Conservation (phyloP, 2,888 invertebrate species). For the Agrilus cyanescens region DNA sequence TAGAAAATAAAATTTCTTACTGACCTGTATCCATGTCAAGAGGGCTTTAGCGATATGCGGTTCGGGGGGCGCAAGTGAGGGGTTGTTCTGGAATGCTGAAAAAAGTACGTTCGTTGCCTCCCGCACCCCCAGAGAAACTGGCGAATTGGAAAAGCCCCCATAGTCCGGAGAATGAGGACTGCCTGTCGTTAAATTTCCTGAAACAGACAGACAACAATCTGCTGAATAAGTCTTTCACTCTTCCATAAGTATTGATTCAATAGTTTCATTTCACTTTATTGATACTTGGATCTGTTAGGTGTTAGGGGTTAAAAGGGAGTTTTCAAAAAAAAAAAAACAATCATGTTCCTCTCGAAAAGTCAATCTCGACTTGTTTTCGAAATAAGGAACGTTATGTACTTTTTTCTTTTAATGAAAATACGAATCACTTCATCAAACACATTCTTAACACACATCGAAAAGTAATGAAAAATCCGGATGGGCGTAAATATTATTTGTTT, state of each 20-base stretch:
- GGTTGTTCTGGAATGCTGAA: slow-evolving; percentile 50
- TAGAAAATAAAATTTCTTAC: slow-evolving; percentile 3
- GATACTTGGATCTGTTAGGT: not conserved
- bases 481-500: too few relatives aligned
- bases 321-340: too few relatives aligned
- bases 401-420: too few relatives aligned
- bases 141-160: slow-evolving; percentile 27
- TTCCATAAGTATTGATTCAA: slow-evolving; percentile 6
- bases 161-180: slow-evolving; percentile 34
- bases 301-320: too few relatives aligned
- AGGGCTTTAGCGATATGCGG: slow-evolving; percentile 52
- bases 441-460: too few relatives aligned
- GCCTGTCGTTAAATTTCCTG: slow-evolving; percentile 31
- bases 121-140: slow-evolving; percentile 35
- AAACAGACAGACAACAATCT: slow-evolving; percentile 12
- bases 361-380: too few relatives aligned
- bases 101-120: slow-evolving; percentile 55
- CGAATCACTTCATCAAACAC: too few relatives aligned
- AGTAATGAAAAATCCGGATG: too few relatives aligned
- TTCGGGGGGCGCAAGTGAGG: slow-evolving; percentile 55
- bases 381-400: too few relatives aligned
- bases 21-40: slow-evolving; percentile 49
- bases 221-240: not conserved
- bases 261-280: slow-evolving; percentile 1
- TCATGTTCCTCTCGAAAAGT: too few relatives aligned